Evolutionary conservation across 23 tunicate genomes (phyloP).

Genomic region (Ciona savignyi): DNA sequence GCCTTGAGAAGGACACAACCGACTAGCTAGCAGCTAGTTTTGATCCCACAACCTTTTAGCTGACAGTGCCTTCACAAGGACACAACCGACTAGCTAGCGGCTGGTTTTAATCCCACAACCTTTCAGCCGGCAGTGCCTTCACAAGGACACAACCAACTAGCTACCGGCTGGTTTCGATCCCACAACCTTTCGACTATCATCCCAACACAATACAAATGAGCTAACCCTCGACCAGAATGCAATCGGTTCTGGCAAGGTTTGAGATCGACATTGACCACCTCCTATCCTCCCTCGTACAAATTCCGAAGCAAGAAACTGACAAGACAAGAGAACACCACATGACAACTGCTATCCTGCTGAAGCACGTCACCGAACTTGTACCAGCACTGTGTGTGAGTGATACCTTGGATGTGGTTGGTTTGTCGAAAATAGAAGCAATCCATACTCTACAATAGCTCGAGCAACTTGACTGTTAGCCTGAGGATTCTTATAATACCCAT

Average conservation of each 20-base stretch:
- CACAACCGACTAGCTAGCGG: no score
- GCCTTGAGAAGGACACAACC: no score
- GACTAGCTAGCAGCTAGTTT: no score
- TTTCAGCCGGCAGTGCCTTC: no score
- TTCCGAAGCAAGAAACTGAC: slow-evolving; percentile 74
- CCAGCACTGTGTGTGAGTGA: slow-evolving; percentile 54
- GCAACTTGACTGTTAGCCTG: no score
- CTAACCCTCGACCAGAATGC: slow-evolving; percentile 14
- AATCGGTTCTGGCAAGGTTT: slow-evolving; percentile 48
- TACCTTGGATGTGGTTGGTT: not conserved
- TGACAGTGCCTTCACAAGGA: no score
- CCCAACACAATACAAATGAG: not conserved
- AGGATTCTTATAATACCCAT: not conserved
- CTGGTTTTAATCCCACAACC: no score
- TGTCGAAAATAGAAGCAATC: not conserved
- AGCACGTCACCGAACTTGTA: slow-evolving; percentile 55
- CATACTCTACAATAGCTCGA: no score
- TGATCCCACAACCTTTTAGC: no score
- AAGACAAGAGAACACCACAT: slow-evolving; percentile 45
- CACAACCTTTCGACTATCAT: no score
- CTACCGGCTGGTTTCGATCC: no score
- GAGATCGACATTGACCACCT: slow-evolving; percentile 71
- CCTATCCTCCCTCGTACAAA: slow-evolving; percentile 68
- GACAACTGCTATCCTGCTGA: slow-evolving; percentile 49
- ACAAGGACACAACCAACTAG: no score